These are phyloP conservation scores for Microhierax caerulescens DNA, from an alignment of 2,797 vertebrate genomes.

Conservation along the genomic window DNA sequence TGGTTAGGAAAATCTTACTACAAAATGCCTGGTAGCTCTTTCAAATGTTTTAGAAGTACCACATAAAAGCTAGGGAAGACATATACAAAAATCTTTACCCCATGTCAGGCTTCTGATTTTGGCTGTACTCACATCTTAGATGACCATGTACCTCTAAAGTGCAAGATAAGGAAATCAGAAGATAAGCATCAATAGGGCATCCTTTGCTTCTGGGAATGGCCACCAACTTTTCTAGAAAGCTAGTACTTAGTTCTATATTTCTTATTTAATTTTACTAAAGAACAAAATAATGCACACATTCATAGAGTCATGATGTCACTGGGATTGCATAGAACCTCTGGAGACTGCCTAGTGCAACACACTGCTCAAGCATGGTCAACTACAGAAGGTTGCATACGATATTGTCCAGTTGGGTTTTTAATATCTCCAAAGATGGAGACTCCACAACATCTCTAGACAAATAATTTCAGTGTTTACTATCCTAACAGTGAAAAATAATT, in stretches of 20 bases:
- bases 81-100: background rate
- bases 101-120: background rate
- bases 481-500: background rate
- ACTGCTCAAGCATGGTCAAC: background rate
- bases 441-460: background rate
- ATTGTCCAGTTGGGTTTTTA: background rate
- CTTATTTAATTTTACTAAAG: background rate
- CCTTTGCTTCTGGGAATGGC: background rate
- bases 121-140: background rate
- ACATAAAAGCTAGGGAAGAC: background rate
- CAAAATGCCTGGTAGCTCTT: background rate
- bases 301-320: accelerated
- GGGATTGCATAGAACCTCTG: background rate
- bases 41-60: background rate
- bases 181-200: background rate
- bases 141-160: background rate
- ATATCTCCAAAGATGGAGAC: background rate
- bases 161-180: background rate
- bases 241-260: background rate
- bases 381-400: background rate
- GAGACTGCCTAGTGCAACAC: background rate
- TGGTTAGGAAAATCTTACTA: background rate
- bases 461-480: background rate
- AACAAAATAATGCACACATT: background rate
- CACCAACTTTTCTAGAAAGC: background rate